phyloP scores from a whole-genome alignment of 2,113 vertebrate genomes.

The Suncus etruscus region DNA sequence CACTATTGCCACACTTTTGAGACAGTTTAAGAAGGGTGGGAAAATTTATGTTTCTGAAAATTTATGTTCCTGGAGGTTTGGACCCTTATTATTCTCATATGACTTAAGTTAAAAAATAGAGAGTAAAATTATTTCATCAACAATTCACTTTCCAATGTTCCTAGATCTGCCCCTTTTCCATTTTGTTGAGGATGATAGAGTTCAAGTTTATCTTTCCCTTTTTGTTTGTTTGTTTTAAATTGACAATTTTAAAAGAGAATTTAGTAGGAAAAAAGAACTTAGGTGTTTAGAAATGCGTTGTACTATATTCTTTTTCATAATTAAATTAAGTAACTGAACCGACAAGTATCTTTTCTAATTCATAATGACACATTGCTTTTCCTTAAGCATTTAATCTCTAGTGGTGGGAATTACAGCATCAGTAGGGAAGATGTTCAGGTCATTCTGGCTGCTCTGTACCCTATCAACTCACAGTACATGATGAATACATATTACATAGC shows the following conservation, averaged over 20 bases:
- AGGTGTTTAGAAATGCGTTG: neutral
- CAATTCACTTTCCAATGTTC: neutral
- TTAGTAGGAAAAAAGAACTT: neutral
- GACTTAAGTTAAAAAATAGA: neutral
- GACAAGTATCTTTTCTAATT: neutral
- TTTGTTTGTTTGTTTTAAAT: neutral
- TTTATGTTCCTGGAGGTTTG: neutral
- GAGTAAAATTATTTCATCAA: slow-evolving; percentile 34
- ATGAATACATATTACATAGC: neutral
- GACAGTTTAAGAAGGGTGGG: neutral
- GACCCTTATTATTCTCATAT: neutral
- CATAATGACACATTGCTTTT: neutral
- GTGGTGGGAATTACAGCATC: neutral
- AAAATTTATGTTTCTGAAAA: neutral
- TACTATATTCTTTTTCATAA: neutral
- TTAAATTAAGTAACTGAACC: slow-evolving; percentile 45
- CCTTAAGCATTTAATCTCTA: slow-evolving; percentile 10
- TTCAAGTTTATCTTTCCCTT: no score
- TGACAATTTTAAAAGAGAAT: neutral
- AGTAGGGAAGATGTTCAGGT: neutral
- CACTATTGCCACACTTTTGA: neutral
- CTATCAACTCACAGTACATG: neutral
- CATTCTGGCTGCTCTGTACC: neutral
- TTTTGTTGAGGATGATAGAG: neutral
- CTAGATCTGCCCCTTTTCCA: neutral